These are phyloP conservation scores for Arctocebus calabarensis DNA, from an alignment of 2,797 vertebrate species.

Conservation along the genomic window DNA sequence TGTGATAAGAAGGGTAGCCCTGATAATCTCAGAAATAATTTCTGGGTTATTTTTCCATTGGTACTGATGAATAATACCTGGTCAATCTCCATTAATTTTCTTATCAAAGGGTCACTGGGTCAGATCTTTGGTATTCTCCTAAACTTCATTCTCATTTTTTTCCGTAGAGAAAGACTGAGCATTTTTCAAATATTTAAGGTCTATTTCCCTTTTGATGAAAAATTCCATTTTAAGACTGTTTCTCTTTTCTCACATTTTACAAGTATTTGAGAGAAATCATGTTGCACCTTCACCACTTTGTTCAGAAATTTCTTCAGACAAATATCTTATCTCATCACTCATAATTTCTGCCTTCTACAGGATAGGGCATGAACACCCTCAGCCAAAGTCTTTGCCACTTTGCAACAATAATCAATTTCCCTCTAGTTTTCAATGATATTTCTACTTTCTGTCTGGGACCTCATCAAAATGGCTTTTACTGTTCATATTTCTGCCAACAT, in stretches of 20 bases:
- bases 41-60: background rate
- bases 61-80: background rate
- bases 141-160: background rate
- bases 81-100: background rate
- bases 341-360: background rate
- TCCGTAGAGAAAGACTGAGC: background rate
- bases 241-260: background rate
- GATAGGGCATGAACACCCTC: background rate
- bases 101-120: background rate
- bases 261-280: background rate
- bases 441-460: background rate
- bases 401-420: background rate
- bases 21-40: background rate
- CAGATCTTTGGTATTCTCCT: background rate
- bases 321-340: background rate
- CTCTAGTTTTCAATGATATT: background rate
- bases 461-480: background rate
- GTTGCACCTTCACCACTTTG: background rate
- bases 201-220: background rate
- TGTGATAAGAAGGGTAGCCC: background rate
- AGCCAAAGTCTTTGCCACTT: background rate
- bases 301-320: background rate
- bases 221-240: background rate
- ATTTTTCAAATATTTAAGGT: background rate
- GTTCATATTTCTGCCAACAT: background rate